Evolutionary conservation across 2,888 invertebrate genomes (phyloP).

Genomic region (Cephus pygmeus): DNA sequence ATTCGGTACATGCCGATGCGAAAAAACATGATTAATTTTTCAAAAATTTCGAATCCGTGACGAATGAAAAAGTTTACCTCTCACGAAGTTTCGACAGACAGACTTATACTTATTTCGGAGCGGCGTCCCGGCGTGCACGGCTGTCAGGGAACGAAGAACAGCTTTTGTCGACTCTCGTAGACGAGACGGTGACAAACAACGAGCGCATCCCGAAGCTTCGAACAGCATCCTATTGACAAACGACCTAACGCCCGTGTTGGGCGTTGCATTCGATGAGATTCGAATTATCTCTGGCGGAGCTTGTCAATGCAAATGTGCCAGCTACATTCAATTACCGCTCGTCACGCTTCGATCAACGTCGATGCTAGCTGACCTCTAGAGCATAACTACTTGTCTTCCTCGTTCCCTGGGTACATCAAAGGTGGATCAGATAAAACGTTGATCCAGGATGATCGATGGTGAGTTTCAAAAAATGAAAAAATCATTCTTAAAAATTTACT

Average conservation of each 20-base stretch:
- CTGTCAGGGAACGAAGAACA: neutral
- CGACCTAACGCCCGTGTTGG: slow-evolving; percentile 58
- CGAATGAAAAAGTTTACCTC: neutral
- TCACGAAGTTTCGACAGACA: neutral
- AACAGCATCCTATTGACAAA: slow-evolving; percentile 60
- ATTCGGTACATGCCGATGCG: neutral
- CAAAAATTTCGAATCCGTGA: neutral
- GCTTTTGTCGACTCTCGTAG: slow-evolving; percentile 27
- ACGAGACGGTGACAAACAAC: slow-evolving; percentile 53
- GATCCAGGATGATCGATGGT: neutral
- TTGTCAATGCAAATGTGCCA: slow-evolving; percentile 64
- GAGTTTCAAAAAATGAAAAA: neutral
- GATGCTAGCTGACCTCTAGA: neutral
- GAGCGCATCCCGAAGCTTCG: slow-evolving; percentile 28
- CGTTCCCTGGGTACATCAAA: neutral
- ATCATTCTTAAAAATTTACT: neutral
- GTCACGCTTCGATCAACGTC: slow-evolving; percentile 62
- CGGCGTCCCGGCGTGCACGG: slow-evolving; percentile 27
- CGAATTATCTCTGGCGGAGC: slow-evolving; percentile 65
- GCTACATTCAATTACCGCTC: slow-evolving; percentile 64
- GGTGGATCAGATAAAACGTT: neutral
- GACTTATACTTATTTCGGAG: slow-evolving; percentile 1
- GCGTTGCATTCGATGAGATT: slow-evolving; percentile 63
- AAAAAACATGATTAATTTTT: too few relatives aligned
- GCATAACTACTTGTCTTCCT: neutral